Base-by-base conservation (phyloP, 2,797 vertebrate species). In the Lacerta bilineata region DNA sequence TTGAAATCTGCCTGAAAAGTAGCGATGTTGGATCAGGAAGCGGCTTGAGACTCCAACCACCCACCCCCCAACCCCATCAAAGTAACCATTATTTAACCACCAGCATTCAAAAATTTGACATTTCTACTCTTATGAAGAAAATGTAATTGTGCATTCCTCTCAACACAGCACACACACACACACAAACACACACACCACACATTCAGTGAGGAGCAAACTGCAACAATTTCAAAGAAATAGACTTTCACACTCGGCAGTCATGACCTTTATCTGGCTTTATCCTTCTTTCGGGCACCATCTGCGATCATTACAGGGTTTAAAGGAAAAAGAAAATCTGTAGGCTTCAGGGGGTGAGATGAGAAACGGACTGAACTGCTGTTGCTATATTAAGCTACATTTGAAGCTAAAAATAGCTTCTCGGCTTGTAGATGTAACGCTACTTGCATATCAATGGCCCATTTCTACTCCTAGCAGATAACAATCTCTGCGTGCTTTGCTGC, bases 321-420 rank as follows among this genome's bases (percentile, higher is more conserved):
- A 50, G 50, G 50, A 95, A 64, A 39, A 80, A 20, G 87, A 93
- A 95, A 95, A 95, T 94, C 95, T 95, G 96, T 93, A 97, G 94
- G 95, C 25, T 87, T 88, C 91, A 88, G 89, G 87, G 93, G 90
- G 80, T 74, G 94, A 72, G 80, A 90, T 94, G 95, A 97, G 97
- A 97, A 97, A 97, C 96, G 96, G 96, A 97, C 96, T 97, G 95
- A 96, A 97, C 97, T 96, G 96, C 94, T 92, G 95, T 97, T 98
- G 98, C 97, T 98, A 98, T 98, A 98, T 98, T 98, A 97, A 98
- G 97, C 97, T 96, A 96, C 96, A 96, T 97, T 93, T 91, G 95
- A 93, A 93, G 95, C 97, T 99, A 98, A 98, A 99, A 98, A 99
- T 98, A 99, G 97, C 95, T 81, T 89, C 93, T 93, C 90, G 87